These are phyloP conservation scores for Sula dactylatra DNA, from an alignment of 2,113 vertebrate genomes.

Conservation along the genomic window DNA sequence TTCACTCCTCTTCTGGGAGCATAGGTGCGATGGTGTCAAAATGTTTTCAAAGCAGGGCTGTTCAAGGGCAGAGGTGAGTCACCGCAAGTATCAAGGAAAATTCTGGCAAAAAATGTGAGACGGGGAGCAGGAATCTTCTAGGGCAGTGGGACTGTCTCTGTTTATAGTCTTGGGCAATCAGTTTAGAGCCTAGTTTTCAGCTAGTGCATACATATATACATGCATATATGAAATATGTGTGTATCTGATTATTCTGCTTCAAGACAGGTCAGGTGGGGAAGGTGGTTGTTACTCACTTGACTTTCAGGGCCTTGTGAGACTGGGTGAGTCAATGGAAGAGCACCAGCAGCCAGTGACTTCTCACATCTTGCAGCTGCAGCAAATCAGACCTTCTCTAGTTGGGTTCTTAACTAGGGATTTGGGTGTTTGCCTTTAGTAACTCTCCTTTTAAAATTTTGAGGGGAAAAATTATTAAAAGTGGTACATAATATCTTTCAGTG, in stretches of 20 bases:
- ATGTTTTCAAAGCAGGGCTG: not conserved
- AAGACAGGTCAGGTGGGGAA: not conserved
- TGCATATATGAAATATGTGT: not conserved
- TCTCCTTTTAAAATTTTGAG: not conserved
- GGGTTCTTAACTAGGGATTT: not conserved
- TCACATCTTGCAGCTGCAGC: not conserved
- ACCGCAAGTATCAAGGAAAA: not conserved
- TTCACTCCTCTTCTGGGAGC: not conserved
- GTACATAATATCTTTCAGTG: not conserved
- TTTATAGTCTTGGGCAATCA: not conserved
- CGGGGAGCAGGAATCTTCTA: not conserved
- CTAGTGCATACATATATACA: not conserved
- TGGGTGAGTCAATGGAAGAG: not conserved
- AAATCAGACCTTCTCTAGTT: not conserved
- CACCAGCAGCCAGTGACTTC: not conserved
- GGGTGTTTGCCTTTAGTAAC: not conserved
- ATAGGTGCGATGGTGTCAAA: not conserved
- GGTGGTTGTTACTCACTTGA: not conserved
- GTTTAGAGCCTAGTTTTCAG: not conserved
- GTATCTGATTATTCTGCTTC: not conserved
- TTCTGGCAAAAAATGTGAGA: not conserved
- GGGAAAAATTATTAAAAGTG: not conserved
- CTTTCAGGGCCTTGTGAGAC: not conserved
- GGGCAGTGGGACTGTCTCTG: not conserved
- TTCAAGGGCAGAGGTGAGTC: conserved; percentile 7